A percentile compares a stretch with the other conserved stretches of the same genome.
Conservation (phyloP, 2,797 vertebrate genomes). For the Chaenodraco wilsoni region DNA sequence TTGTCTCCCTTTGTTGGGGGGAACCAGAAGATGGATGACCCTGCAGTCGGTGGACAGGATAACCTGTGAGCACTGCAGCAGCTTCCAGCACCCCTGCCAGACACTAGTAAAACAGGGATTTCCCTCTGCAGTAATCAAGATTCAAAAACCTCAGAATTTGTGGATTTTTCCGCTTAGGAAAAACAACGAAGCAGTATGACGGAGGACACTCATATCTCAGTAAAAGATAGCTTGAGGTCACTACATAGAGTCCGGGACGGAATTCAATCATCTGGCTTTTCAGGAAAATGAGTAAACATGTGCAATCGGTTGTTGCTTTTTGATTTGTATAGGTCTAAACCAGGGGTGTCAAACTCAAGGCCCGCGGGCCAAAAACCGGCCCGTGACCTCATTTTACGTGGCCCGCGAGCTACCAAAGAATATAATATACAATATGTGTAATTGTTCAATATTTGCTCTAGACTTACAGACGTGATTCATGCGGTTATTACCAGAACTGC, state of each 20-base stretch:
- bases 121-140: slow-evolving; percentile 40
- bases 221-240: slow-evolving; percentile 57
- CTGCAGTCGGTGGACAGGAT: slow-evolving; percentile 14
- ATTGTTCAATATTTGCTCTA: too few species aligned
- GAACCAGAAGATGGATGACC: slow-evolving; percentile 49
- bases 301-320: slow-evolving; percentile 4
- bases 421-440: too few species aligned
- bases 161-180: slow-evolving; percentile 65
- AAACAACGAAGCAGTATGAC: slow-evolving; percentile 50
- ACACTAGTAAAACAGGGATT: slow-evolving; percentile 65
- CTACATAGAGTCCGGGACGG: slow-evolving; percentile 30
- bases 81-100: slow-evolving; percentile 44
- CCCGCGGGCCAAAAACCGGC: too few species aligned
- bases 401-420: too few species aligned
- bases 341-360: too few species aligned
- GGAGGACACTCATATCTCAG: slow-evolving; percentile 54
- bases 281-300: slow-evolving; percentile 30
- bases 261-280: slow-evolving; percentile 34
- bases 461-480: too few species aligned
- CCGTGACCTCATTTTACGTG: too few species aligned
- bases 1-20: slow-evolving; percentile 59
- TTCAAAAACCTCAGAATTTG: slow-evolving; percentile 55
- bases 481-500: too few species aligned
- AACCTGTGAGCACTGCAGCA: slow-evolving; percentile 17
- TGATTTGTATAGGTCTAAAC: background rate